These are phyloP conservation scores for Notoglanidium macrostoma DNA, from an alignment of 2,797 vertebrate genomes.

Conservation along the genomic window DNA sequence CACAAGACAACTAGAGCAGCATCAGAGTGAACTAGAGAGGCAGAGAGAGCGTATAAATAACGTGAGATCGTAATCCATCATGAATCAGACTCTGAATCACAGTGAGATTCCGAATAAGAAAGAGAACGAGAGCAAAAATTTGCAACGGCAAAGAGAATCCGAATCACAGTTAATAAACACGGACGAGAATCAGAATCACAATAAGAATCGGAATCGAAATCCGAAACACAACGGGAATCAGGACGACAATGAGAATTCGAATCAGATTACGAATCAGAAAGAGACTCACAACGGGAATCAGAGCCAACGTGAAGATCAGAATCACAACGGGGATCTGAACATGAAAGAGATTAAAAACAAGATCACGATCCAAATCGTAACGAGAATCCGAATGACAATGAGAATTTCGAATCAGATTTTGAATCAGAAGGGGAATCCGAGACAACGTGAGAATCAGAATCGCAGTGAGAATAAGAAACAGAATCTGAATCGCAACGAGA, in stretches of 20 bases:
- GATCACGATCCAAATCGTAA: too few species aligned
- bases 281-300: not conserved
- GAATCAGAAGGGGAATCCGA: too few species aligned
- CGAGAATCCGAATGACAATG: not conserved
- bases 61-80: not conserved
- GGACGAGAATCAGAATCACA: not conserved
- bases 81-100: not conserved
- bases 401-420: not conserved
- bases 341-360: not conserved
- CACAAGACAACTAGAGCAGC: not conserved
- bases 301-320: not conserved
- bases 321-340: not conserved
- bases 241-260: not conserved
- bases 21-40: not conserved
- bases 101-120: not conserved
- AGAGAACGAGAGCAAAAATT: not conserved
- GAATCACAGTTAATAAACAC: not conserved
- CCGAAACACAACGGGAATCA: not conserved
- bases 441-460: not conserved
- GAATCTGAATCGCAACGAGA: not conserved
- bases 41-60: not conserved
- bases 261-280: not conserved
- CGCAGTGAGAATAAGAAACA: not conserved
- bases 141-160: not conserved
- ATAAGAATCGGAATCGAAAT: not conserved